Base-by-base conservation (phyloP, 53 echinoderm and acorn worm genomes). In the Patiria pectinifera region DNA sequence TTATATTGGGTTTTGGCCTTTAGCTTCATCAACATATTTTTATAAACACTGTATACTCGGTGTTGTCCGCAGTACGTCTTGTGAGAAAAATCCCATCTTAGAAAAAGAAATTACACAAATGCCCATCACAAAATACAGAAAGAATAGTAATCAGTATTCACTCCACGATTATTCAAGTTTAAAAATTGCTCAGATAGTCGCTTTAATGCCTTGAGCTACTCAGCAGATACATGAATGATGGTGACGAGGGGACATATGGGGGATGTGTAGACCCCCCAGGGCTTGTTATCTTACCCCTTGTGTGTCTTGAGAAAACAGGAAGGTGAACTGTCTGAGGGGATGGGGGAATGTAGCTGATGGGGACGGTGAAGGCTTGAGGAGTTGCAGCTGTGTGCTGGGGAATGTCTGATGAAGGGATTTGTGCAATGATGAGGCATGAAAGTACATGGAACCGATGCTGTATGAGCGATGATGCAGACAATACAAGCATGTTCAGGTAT, bases 271-370 rank as follows among this genome's bases (percentile, higher is more conserved):
- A 82, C 43, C 80, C 90, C 90, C 80, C 24, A 45, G 14, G 90
- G 90, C 90, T 24, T 90, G 90, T 90, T 90, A 90, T 90, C 90
- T 78, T 81, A 82, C 66, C 80, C 62, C 19, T 90, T 22, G 48
- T 21, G 44, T 59, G 45, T 81, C 90, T 81, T 90, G 45, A 43
- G 44, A 61, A 90, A 90, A 90, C 90, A 90, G 81, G 80, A 90
- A 82, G 90, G 90, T 63, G 66, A 48, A 80, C 61, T 77, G 90
- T 62, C 90, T 90, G 23, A 14, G 81, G 70, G 47, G 81, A 81
- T 25, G 89, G 53, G 53, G 53, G 53, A 53, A 89, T 62, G 23
- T 35, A 4, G 70, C 62, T 69, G 80, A 84, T 12, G 62, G 23
- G 59, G 6, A 22, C 6, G 11, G 62, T 62, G 84, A 84, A 18